Evolutionary conservation across 2,113 vertebrate species (phyloP), one percentile per base, ranked within the genome.

Genomic region (Pseudorasbora parva): DNA sequence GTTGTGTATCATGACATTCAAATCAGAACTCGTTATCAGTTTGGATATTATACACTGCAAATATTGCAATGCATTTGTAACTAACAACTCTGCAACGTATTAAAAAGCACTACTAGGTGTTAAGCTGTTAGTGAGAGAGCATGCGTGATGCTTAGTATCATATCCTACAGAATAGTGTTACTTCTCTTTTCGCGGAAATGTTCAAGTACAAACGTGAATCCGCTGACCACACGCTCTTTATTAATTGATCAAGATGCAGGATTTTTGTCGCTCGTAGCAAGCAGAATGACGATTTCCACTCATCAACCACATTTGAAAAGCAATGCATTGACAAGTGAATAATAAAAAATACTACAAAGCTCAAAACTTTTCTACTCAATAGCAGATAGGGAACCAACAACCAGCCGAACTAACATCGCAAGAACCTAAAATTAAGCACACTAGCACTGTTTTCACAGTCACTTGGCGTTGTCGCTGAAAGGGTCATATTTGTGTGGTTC

Each of bases 401-500:
- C 41, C 11, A 25, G 41, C 12, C 45, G n/a, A 14, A 23, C 41
- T 23, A 41, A 45, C 2, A 14, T 12, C 14, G 64, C 33, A 4
- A 68, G 37, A 25, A 72, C 21, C n/a, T 72, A 45, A 7, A 25
- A 23, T 25, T 45, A 47, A 72, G 33, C 6, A 17, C 4, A 68
- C 8, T 5, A 21, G 10, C 41, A 25, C 41, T 1, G 1, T 12
- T 25, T 72, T 72, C 41, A 72, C 41, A 25, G 23, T 12, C 5
- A 25, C 33, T 41, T 54, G 37, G 1, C 5, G 5, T 12, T 33
- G 43, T 6, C 12, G 7, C 19, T 37, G 21, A 9, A 27, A 49
- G 54, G 23, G 17, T 66, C 45, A 30, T 45, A 60, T 15, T 8
- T 62, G n/a, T 27, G 57, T 79, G 78, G 57, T 62, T 60, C 76